Evolutionary conservation across 2,888 invertebrate genomes (phyloP).

Genomic region (Apotomis turbidana): DNA sequence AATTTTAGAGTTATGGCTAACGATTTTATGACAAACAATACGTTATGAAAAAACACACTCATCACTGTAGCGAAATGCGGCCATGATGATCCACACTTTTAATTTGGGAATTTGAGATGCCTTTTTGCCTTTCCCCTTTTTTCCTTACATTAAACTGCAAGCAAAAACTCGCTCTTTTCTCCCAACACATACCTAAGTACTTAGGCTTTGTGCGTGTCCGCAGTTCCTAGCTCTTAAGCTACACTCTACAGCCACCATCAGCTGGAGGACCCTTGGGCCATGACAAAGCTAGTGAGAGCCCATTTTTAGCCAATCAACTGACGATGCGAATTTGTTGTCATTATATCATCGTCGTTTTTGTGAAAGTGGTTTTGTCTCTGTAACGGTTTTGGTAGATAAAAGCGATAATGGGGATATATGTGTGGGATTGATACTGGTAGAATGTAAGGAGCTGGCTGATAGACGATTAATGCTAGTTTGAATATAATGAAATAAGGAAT

Average conservation of each 20-base stretch:
- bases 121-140: too few relatives aligned
- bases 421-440: too few relatives aligned
- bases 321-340: neutral
- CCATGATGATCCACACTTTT: too few relatives aligned
- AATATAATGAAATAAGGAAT: too few relatives aligned
- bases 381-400: neutral
- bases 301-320: conserved; percentile 17
- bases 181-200: neutral
- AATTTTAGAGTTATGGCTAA: too few relatives aligned
- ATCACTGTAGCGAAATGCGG: too few relatives aligned
- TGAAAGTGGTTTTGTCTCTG: neutral
- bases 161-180: neutral
- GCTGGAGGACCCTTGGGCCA: neutral
- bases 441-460: too few relatives aligned
- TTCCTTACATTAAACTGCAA: neutral
- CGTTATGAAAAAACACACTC: too few relatives aligned
- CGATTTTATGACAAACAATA: too few relatives aligned
- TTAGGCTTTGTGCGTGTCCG: conserved; percentile 10
- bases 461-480: too few relatives aligned
- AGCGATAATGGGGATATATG: too few relatives aligned
- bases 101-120: too few relatives aligned
- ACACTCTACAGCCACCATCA: conserved; percentile 8
- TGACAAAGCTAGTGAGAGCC: conserved; percentile 3
- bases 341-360: neutral
- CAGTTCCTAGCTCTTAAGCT: neutral